Conservation (phyloP, 35 echinoderm and acorn worm species). For the Patiria miniata region DNA sequence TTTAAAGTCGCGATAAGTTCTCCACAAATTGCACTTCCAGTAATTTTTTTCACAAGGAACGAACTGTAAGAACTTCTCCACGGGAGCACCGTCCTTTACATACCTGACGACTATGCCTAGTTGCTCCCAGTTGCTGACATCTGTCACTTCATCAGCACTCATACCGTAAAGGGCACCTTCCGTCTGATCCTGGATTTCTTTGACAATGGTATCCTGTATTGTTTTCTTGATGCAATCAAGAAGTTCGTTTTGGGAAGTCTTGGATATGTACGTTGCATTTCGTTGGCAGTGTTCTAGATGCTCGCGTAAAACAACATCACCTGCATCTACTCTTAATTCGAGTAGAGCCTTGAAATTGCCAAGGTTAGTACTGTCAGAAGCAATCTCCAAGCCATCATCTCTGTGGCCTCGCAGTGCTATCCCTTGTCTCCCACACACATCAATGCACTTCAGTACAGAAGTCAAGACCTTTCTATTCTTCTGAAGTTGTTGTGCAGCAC, state of each 20-base stretch:
- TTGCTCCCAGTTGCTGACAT: constrained; percentile 69
- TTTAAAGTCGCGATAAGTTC: constrained; percentile 1
- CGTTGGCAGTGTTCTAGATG: constrained; percentile 28
- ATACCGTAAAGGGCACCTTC: constrained; percentile 44
- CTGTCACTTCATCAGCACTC: constrained; percentile 71
- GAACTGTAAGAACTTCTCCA: constrained; percentile 61
- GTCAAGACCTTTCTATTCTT: constrained; percentile 47
- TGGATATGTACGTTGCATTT: constrained; percentile 69
- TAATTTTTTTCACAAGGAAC: constrained; percentile 43
- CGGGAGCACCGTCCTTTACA: constrained; percentile 16
- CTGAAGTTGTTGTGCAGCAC: constrained; percentile 8
- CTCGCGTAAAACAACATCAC: constrained; percentile 10
- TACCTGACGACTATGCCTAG: constrained; percentile 62
- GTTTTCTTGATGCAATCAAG: constrained; percentile 59
- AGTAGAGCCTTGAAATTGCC: constrained; percentile 74
- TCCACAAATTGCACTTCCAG: constrained; percentile 32
- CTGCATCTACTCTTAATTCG: constrained; percentile 45
- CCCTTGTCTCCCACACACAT: constrained; percentile 63
- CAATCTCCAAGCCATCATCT: constrained; percentile 61
- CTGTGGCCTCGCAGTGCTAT: constrained; percentile 54
- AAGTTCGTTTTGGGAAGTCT: constrained; percentile 69
- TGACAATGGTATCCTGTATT: constrained; percentile 40
- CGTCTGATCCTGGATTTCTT: constrained; percentile 45
- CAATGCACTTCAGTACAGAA: constrained; percentile 48
- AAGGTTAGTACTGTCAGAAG: constrained; percentile 13